phyloP scores from a whole-genome alignment of 2,888 invertebrate genomes.

The Craniophora ligustri region DNA sequence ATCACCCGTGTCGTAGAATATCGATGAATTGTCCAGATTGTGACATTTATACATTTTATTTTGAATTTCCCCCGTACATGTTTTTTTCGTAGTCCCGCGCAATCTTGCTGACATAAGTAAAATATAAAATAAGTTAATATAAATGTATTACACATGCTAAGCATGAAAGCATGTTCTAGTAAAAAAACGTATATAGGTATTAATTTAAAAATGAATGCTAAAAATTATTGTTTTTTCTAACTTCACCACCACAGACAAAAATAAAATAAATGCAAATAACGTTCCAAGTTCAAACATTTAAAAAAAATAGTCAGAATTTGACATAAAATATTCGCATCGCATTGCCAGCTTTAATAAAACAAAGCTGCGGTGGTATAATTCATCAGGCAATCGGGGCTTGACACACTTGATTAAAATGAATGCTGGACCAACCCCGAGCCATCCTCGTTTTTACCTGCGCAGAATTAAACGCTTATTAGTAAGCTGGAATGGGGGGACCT shows the following conservation, averaged over 20 bases:
- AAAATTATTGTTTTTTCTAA: too few species aligned
- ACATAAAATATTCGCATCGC: slow-evolving; percentile 30
- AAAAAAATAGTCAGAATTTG: too few species aligned
- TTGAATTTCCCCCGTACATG: not conserved
- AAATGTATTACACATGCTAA: too few species aligned
- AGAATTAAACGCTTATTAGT: slow-evolving; percentile 70
- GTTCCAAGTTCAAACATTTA: too few species aligned
- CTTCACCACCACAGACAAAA: too few species aligned
- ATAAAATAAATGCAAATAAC: not conserved
- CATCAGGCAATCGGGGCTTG: slow-evolving; percentile 70
- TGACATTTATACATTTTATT: slow-evolving; percentile 22
- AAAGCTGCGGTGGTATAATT: slow-evolving; percentile 57
- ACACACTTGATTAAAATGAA: slow-evolving; percentile 76
- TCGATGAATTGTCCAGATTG: slow-evolving; percentile 58
- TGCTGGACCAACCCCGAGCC: slow-evolving; percentile 52
- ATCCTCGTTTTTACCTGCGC: slow-evolving; percentile 67
- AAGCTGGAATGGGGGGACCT: slow-evolving; percentile 55
- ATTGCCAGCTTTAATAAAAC: slow-evolving; percentile 53
- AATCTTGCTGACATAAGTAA: too few species aligned
- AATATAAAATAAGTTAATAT: too few species aligned
- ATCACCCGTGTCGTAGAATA: slow-evolving; percentile 72
- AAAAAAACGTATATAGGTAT: too few species aligned
- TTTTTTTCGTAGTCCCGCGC: too few species aligned
- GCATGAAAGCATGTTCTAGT: too few species aligned
- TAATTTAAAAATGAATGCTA: too few species aligned